A percentile compares a stretch with the other conserved stretches of the same genome.
Evolutionary conservation across 2,113 vertebrate genomes (phyloP).

Genomic region (Notothenia rossii): DNA sequence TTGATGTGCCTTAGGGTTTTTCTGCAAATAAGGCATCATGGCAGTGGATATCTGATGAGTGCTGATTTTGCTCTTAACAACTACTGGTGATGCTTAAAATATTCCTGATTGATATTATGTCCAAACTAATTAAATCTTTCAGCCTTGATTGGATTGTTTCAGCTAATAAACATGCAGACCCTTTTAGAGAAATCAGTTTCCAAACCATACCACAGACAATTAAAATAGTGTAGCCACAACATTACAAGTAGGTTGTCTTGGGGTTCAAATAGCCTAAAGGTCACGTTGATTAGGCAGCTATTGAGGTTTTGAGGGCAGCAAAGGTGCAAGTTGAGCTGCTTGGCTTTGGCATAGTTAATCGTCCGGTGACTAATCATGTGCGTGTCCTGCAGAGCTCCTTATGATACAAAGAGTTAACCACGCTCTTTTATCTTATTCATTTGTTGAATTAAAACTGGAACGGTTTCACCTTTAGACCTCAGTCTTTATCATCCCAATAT

Average conservation of each 20-base stretch:
- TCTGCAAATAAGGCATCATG: neutral
- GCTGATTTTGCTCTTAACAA: neutral
- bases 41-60: neutral
- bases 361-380: conserved; percentile 44
- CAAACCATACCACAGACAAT: neutral
- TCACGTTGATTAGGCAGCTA: conserved; percentile 30
- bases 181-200: neutral
- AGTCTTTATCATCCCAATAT: neutral
- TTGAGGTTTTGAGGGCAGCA: conserved; percentile 55
- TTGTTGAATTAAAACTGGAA: neutral
- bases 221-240: neutral
- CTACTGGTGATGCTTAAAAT: neutral
- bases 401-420: conserved; percentile 33
- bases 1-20: too few species aligned
- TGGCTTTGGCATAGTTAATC: conserved; percentile 65
- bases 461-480: conserved; percentile 4
- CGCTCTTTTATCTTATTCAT: conserved; percentile 11
- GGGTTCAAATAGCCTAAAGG: conserved; percentile 12
- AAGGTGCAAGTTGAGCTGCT: conserved; percentile 69
- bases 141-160: neutral
- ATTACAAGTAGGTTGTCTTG: conserved; percentile 1
- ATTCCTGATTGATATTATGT: neutral
- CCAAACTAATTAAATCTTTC: neutral
- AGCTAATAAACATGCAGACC: neutral
- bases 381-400: conserved; percentile 16